Base-by-base conservation (phyloP, 2,888 invertebrate species). In the Cheilosia variabilis region DNA sequence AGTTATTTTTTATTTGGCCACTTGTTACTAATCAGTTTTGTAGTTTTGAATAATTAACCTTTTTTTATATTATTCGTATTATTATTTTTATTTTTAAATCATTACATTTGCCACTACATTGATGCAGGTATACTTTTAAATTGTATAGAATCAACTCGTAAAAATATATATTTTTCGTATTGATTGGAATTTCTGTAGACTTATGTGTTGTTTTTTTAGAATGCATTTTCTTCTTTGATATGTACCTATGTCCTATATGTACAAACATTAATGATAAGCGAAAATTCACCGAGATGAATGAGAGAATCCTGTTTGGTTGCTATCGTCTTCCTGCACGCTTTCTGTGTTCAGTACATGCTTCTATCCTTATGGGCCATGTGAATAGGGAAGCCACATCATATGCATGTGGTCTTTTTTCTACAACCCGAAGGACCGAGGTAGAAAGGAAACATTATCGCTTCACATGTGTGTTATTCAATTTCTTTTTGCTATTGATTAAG, bases 401-500 rank as follows among this genome's bases (percentile, higher is more conserved):
- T 73, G 63, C 45, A 73, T 63, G 53, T 19, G 65, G 62, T 58
- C 37, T 57, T 27, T 57, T 65, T 41, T 10, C 60, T 52, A 24
- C 19, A 37, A 24, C 17, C 52, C 55, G 19, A 24, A 50, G 37
- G 15, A 22, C 43, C 6, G 15, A 52, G 19, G 24, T 37, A 63
- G 55, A 15, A 19, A 47, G 34, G 19, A 22, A 37, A 31, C 19
- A 6, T 41, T 57, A 41, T 58, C 57, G 19, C 43, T 69, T 50
- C 45, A 31, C 24, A 50, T 79, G n/a, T 63, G 22, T 55, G 58
- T 58, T 58, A 76, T 58, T 76, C 58, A 65, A 79, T 72, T 79
- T 52, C 60, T 58, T 72, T 79, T 41, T 58, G 34, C 43, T 65
- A 79, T 79, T 79, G 79, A 79, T 79, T 72, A 79, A 52, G 65